Evolutionary conservation across 2,888 invertebrate genomes (phyloP), one percentile per base, ranked within the genome.

Genomic region (Parnassius mnemosyne): DNA sequence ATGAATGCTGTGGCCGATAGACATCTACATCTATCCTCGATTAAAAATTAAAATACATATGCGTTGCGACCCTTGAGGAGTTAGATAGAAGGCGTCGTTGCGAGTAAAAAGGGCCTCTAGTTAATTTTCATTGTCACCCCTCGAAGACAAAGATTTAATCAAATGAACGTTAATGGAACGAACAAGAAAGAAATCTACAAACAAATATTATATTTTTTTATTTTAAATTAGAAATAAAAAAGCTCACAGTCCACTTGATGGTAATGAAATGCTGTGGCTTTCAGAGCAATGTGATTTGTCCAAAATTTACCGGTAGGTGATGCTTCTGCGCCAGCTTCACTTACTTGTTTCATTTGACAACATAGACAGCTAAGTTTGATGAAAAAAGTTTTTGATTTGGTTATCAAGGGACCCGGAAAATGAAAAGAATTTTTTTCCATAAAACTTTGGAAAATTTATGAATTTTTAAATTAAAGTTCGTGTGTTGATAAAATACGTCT

Each of bases 361-460:
- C 41, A 51, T 51, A 25, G 25, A 52, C 2, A 34, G 41, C 16
- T 11, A 50, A 53, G 53, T 53, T 53, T 53, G 42, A 53, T 53
- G 42, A 53, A 43, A 53, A 53, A 53, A 53, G 42, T 53, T 53
- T 53, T 42, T 43, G 53, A 53, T 53, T 53, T 43, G 53, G 43
- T 43, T 42, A 34, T 42, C 5, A 16, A 42, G 53, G 13, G 43
- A 53, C 53, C 10, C 13, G 34, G 43, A 53, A 42, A 5, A n/a
- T 42, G 49, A 49, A n/a, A 53, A 44, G 3, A 44, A 12, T n/a
- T 46, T 46, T n/a, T n/a, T 46, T n/a, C n/a, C 46, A n/a, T 46
- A 46, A 46, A 46, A n/a, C 12, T 46, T 46, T 46, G 5, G 12
- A 7, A n/a, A 46, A n/a, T 3, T 46, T n/a, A 46, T n/a, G n/a